Base-by-base conservation (phyloP, 2,888 invertebrate species). In the Archaeoteleia sp. region DNA sequence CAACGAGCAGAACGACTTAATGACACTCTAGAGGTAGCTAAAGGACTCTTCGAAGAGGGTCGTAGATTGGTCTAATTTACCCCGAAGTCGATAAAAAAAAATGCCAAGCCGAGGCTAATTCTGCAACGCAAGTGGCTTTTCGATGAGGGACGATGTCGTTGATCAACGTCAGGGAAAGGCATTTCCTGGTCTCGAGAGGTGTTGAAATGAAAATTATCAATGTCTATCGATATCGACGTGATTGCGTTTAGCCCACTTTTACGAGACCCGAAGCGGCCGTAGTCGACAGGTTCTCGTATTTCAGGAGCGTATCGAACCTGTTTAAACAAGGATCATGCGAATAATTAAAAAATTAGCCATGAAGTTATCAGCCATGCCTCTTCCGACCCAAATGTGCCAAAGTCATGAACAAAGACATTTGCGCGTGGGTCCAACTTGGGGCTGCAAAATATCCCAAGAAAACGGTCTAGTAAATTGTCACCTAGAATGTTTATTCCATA, bases 161-260 rank as follows among this genome's bases (percentile, higher is more conserved):
- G 20, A 20, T 20, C 20, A 20, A 20, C 20, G 20, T 20, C 20
- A 20, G 5, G 20, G 20, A 20, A 20, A 20, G 20, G 5, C 20
- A 20, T 5, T 5, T 20, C 5, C 20, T n/a, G 20, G 20, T 20
- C 20, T 20, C 20, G 5, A 20, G 5, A 20, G 25, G 48, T 55
- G 48, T 63, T 43, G 42, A 70, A 53, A 55, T 40, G 43, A 63
- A 60, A 32, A 54, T 54, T 39, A 60, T 67, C 63, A 25, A 51
- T 57, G 51, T 55, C 58, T 23, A 40, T 27, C 9, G 25, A 55
- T 43, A 35, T 30, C 39, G 37, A 51, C 12, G 27, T 6, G 27
- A 8, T 23, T 6, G 6, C 23, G 4, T 2, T 27, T 27, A 27
- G 8, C 27, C 27, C 8, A 27, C 27, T 6, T 27, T 8, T 27